These are phyloP conservation scores for Harpagifer antarcticus DNA, from an alignment of 2,797 vertebrate genomes.

Conservation along the genomic window DNA sequence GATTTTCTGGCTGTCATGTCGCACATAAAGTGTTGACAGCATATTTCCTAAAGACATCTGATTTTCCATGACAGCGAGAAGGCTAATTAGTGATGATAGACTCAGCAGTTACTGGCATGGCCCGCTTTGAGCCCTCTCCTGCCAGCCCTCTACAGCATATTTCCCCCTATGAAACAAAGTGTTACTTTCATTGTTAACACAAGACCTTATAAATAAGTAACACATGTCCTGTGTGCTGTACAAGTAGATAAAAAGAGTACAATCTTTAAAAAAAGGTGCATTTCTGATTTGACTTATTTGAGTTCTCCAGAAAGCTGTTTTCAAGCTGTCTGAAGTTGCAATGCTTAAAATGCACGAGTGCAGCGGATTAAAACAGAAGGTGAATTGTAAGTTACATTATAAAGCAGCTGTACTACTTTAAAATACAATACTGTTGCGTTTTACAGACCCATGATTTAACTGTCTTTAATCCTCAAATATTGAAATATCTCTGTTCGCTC, in stretches of 20 bases:
- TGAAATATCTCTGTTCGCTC: conserved; percentile 16
- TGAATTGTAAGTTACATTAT: conserved; percentile 12
- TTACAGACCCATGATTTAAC: conserved; percentile 44
- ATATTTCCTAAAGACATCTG: conserved; percentile 54
- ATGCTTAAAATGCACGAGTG: conserved; percentile 16
- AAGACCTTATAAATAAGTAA: conserved; percentile 4
- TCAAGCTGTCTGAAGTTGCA: conserved; percentile 17
- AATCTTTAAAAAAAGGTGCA: neutral
- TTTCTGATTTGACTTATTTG: neutral
- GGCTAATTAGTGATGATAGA: conserved; percentile 55
- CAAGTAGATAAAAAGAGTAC: conserved; percentile 5
- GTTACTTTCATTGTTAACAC: conserved; percentile 25
- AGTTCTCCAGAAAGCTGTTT: conserved; percentile 1
- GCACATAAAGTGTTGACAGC: conserved; percentile 36
- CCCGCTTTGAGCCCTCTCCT: conserved; percentile 13
- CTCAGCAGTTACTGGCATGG: conserved; percentile 20
- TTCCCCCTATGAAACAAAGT: conserved; percentile 15
- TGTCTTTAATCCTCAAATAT: conserved; percentile 31
- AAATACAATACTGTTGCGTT: conserved; percentile 37
- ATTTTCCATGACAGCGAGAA: conserved; percentile 53
- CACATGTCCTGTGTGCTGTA: conserved; percentile 14
- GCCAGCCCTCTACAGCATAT: conserved; percentile 7
- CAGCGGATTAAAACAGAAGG: conserved; percentile 30
- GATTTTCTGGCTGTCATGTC: conserved; percentile 46
- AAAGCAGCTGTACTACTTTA: conserved; percentile 41